Base-by-base conservation (phyloP, 2,797 vertebrate species). In the Yasuhikotakia modesta region DNA sequence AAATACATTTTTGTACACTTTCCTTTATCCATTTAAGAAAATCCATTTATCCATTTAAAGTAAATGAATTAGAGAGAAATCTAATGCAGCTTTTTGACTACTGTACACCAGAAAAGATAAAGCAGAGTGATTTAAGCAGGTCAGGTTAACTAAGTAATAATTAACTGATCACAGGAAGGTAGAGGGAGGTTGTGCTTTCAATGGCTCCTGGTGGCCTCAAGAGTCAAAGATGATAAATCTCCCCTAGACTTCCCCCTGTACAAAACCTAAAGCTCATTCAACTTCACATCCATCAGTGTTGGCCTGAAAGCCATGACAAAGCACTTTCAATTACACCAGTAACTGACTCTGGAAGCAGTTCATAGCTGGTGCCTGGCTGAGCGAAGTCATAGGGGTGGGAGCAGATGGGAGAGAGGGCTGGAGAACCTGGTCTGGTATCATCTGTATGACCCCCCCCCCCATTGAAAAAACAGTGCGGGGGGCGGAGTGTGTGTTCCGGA, bases 181-280 rank as follows among this genome's bases (percentile, higher is more conserved):
- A 87, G 88, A 90, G 79, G 84, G 82, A 79, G 79, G 87, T 87
- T 89, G 90, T 93, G n/a, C n/a, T 93, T 93, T 92, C 70, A 91
- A 92, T 90, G 91, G 90, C 92, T 91, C 93, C 94, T 93, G 82
- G 90, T 92, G 93, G 91, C 91, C 93, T 94, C 91, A 90, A 88
- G 89, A 89, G 92, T 86, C 86, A 81, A 87, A 85, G 88, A 92
- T 94, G 94, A 95, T 95, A 95, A 95, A 95, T 95, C 93, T 96
- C 92, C 86, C 87, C 85, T 90, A 79, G 90, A 86, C 91, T 87
- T 73, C 78, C 72, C 91, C 92, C 90, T 89, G 90, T 94, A 94
- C 94, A 94, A 96, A 96, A 95, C 92, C 94, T 93, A 95, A 95
- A 94, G 93, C 91, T 92, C 95, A 95, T 96, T 96, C 94, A 94